Evolutionary conservation across 2,888 invertebrate species (phyloP).

Genomic region (Ochropleura plecta): DNA sequence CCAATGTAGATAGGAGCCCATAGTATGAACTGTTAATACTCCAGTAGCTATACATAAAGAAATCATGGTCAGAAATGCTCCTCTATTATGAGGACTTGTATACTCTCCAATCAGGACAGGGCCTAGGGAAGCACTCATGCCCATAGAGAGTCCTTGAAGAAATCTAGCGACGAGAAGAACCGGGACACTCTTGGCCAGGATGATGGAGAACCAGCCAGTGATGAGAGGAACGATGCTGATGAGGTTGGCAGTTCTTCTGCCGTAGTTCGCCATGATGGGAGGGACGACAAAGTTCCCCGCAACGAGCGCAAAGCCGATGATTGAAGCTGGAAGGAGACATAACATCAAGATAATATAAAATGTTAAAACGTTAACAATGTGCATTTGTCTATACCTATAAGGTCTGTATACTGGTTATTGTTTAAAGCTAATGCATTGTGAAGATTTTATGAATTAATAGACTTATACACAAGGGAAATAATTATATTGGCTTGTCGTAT

Average conservation of each 20-base stretch:
- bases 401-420: neutral
- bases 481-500: neutral
- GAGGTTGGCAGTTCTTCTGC: conserved; percentile 86
- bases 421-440: neutral
- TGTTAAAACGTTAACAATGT: neutral
- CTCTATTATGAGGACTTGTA: conserved; percentile 89
- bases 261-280: conserved; percentile 86
- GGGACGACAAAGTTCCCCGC: conserved; percentile 75
- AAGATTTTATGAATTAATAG: neutral
- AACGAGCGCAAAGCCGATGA: conserved; percentile 75
- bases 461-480: conserved; percentile 13
- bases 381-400: neutral
- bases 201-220: conserved; percentile 88
- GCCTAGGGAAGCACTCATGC: conserved; percentile 83
- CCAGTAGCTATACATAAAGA: conserved; percentile 90
- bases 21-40: conserved; percentile 89
- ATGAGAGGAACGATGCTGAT: conserved; percentile 83
- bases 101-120: conserved; percentile 89
- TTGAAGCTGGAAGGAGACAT: conserved; percentile 73
- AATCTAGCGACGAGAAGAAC: conserved; percentile 75
- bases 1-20: conserved; percentile 91
- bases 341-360: neutral
- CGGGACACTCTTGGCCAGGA: conserved; percentile 74
- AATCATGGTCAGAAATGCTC: conserved; percentile 89
- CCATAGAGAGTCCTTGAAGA: conserved; percentile 84